Conservation (phyloP, 2,888 invertebrate species). For the Cecidostiba fungosa region DNA sequence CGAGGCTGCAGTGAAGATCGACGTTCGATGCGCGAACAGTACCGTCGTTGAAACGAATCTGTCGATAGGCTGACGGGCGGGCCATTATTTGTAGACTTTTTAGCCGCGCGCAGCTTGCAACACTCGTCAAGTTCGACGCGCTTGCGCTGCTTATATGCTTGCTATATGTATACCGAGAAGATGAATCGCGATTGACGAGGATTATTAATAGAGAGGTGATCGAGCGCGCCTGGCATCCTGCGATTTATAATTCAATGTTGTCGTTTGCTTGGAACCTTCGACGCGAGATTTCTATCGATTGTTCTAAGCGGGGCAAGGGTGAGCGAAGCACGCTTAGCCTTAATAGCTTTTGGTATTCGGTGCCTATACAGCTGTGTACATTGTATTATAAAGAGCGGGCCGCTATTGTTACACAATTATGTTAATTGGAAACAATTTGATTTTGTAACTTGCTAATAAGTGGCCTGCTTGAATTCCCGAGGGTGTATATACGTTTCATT, state of each 20-base stretch:
- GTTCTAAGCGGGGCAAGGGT: slow-evolving; percentile 49
- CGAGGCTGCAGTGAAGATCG: background rate
- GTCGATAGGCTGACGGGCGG: slow-evolving; percentile 8
- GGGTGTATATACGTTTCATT: background rate
- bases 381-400: background rate
- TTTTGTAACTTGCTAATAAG: background rate
- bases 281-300: background rate
- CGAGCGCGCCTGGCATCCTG: background rate
- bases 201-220: slow-evolving; percentile 52
- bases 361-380: background rate
- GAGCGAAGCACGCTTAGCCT: slow-evolving; percentile 11
- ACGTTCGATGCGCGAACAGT: background rate
- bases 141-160: background rate
- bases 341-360: slow-evolving; percentile 13
- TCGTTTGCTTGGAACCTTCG: slow-evolving; percentile 32
- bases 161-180: background rate
- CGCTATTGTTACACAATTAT: background rate
- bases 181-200: slow-evolving; percentile 26
- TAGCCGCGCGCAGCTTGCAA: slow-evolving; percentile 33
- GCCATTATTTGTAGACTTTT: slow-evolving; percentile 60
- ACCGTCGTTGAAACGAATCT: slow-evolving; percentile 36
- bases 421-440: background rate
- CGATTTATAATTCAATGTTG: slow-evolving; percentile 52
- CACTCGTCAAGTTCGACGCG: slow-evolving; percentile 23
- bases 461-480: background rate